Base-by-base conservation (phyloP, 2,797 vertebrate species). In the Myoxocephalus aenaeus region DNA sequence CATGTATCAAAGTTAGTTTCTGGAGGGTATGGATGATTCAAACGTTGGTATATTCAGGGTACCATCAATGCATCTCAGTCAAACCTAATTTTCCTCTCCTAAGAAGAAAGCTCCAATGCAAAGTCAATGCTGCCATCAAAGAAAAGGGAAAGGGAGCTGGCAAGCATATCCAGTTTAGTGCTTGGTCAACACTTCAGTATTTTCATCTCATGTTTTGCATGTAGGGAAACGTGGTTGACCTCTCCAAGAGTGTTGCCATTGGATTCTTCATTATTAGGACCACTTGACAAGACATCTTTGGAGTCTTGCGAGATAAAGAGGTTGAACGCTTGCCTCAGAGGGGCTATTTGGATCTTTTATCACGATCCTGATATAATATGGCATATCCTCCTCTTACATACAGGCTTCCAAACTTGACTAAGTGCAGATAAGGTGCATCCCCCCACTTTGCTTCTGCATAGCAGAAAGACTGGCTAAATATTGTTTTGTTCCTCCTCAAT, bases 351-450 rank as follows among this genome's bases (percentile, higher is more conserved):
- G 48, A 57, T 51, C 22, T 58, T 74, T 75, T 38, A 44, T 54
- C 13, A 58, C 68, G 79, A 70, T 66, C 38, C 66, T 88, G 82
- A 82, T 78, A 85, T 71, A 86, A 80, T 71, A 63, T 70, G 56
- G 72, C 77, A 61, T 64, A 63, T 50, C 66, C 56, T 76, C 32
- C 57, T 65, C 46, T 61, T 80, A 22, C 77, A 72, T 69, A 69
- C 62, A 20, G n/a, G 13, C 58, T 66, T 54, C 48, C 40, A 42
- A 53, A 63, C 46, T 69, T 50, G 36, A 29, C 36, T 40, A 51
- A 70, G 27, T 59, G n/a, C 44, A 75, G 15, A 66, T 11, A 75
- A 59, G 51, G 67, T 67, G 36, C 63, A 57, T 34, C 34, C 7
- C 34, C 48, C 62, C 48, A 36, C 12, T 71, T 42, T 44, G 51